These are phyloP conservation scores for Synaphobranchus kaupii DNA, from an alignment of 2,797 vertebrate genomes.

Conservation along the genomic window DNA sequence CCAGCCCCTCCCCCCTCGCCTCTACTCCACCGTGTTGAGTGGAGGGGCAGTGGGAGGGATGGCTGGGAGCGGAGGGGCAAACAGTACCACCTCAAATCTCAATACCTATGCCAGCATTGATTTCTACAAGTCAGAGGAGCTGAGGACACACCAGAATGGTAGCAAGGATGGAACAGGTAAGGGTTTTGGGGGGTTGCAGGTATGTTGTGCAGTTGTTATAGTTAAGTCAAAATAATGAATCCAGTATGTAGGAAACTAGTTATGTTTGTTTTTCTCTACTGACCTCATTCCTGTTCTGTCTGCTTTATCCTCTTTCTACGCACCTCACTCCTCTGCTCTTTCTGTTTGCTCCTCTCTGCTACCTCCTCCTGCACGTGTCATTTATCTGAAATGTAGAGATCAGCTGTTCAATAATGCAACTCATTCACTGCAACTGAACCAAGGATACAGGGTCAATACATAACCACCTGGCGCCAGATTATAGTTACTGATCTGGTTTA, in stretches of 20 bases:
- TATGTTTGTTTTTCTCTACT: background rate
- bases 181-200: slow-evolving; percentile 32
- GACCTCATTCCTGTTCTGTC: background rate
- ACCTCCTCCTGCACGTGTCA: slow-evolving; percentile 18
- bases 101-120: slow-evolving; percentile 82
- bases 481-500: slow-evolving; percentile 44
- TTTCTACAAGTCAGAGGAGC: slow-evolving; percentile 79
- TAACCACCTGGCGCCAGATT: slow-evolving; percentile 58
- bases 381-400: slow-evolving; percentile 36
- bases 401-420: slow-evolving; percentile 52
- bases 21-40: slow-evolving; percentile 64
- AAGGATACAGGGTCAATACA: slow-evolving; percentile 33
- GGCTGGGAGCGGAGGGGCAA: slow-evolving; percentile 40
- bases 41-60: slow-evolving; percentile 54
- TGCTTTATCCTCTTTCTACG: background rate
- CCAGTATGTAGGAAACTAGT: background rate
- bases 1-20: slow-evolving; percentile 65
- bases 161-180: slow-evolving; percentile 75
- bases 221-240: background rate
- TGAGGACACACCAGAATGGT: slow-evolving; percentile 70
- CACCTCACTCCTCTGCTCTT: background rate
- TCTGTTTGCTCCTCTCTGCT: background rate
- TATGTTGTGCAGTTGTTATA: background rate
- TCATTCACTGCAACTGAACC: slow-evolving; percentile 28
- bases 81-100: slow-evolving; percentile 54